phyloP scores from a whole-genome alignment of 92 coral and sea anemone genomes.

The Phenganax subtilis region DNA sequence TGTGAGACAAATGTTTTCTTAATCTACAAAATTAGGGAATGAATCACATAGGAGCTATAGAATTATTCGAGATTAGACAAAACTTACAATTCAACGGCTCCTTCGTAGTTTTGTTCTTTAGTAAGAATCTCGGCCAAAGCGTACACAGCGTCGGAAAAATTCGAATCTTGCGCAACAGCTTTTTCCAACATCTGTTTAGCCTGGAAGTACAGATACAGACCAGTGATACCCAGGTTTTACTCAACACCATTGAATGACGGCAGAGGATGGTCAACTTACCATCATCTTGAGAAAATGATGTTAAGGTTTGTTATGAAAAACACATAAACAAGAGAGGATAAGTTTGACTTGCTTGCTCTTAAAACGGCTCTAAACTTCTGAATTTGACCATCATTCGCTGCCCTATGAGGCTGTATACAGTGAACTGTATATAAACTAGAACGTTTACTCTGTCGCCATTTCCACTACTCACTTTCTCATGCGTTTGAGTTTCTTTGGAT shows the following conservation, averaged over 20 bases:
- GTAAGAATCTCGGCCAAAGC: conserved; percentile 78
- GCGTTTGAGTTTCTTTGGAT: conserved; percentile 62
- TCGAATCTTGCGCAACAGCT: conserved; percentile 71
- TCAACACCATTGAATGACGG: no score
- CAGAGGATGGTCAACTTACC: no score
- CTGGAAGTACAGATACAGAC: conserved; percentile 36
- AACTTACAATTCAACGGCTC: conserved; percentile 77
- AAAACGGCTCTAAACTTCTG: no score
- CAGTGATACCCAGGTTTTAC: no score
- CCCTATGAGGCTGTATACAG: no score
- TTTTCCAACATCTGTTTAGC: conserved; percentile 79
- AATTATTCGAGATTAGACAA: not conserved
- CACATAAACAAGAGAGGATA: no score
- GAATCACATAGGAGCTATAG: not conserved
- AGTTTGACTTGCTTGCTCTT: no score
- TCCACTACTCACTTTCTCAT: conserved; percentile 63
- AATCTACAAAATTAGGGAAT: conserved; percentile 47
- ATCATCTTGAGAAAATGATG: no score
- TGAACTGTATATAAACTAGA: no score
- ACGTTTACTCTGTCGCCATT: no score
- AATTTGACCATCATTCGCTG: no score
- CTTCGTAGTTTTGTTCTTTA: conserved; percentile 74
- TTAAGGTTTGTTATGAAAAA: no score
- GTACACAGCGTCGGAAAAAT: conserved; percentile 89
- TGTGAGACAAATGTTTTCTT: conserved; percentile 70